Percentiles rank a stretch among this genome's conserved stretches.
These are phyloP conservation scores for Leptopilina drosophilae DNA, from an alignment of 2,888 invertebrate species.

Conservation along the genomic window DNA sequence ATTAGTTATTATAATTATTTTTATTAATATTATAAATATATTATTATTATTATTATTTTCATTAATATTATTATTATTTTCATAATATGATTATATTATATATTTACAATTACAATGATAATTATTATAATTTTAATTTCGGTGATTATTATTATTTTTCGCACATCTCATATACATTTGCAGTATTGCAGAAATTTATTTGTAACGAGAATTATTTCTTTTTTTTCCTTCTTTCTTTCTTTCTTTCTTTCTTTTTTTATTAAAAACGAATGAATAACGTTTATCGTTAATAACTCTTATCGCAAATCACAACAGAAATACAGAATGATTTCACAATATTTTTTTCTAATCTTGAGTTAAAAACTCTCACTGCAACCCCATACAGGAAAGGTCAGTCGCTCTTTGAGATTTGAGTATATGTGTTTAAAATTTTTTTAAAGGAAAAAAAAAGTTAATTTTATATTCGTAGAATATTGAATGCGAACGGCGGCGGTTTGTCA, in stretches of 20 bases:
- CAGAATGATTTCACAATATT: constrained; percentile 26
- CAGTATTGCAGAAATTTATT: background rate
- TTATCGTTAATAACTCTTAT: background rate
- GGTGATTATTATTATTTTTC: no score
- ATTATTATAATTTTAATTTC: no score
- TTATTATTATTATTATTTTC: no score
- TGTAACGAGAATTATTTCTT: background rate
- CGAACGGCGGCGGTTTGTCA: background rate
- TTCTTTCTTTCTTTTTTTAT: background rate
- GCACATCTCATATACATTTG: background rate
- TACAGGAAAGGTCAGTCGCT: constrained; percentile 29
- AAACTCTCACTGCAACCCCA: constrained; percentile 24
- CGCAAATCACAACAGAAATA: constrained; percentile 8
- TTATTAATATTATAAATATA: no score
- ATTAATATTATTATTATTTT: no score
- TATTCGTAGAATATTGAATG: background rate
- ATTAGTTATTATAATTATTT: no score
- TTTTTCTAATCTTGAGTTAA: constrained; percentile 22
- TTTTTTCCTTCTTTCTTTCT: no score
- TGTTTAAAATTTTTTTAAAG: background rate
- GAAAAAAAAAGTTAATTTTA: background rate
- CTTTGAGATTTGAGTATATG: background rate
- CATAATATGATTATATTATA: no score
- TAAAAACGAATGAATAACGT: background rate
- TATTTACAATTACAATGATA: no score